Percentiles rank a stretch among this genome's conserved stretches.
Conservation (phyloP, 2,113 vertebrate genomes). For the Pomatorhinus ruficollis region DNA sequence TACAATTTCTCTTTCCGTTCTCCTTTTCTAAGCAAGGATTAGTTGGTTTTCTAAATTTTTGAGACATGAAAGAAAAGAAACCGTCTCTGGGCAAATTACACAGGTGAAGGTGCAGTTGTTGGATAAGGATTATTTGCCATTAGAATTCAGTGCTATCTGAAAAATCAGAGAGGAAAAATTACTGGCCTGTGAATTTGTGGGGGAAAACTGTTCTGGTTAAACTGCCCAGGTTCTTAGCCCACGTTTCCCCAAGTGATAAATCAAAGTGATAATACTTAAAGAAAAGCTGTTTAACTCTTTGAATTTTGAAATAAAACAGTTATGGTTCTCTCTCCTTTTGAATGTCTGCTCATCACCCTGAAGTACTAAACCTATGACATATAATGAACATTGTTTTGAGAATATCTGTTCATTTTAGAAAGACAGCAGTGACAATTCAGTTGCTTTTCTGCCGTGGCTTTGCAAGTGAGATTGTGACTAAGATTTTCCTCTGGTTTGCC, state of each 20-base stretch:
- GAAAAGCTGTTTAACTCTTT: neutral
- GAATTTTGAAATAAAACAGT: neutral
- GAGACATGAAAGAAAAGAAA: neutral
- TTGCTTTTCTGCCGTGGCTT: neutral
- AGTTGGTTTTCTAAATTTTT: neutral
- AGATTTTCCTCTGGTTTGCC: neutral
- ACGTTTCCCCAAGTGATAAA: neutral
- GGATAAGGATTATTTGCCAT: neutral
- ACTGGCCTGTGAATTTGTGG: neutral
- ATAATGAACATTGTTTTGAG: neutral
- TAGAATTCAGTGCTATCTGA: neutral
- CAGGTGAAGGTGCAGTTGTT: neutral
- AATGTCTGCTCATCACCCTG: neutral
- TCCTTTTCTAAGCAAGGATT: neutral
- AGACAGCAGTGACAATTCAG: neutral
- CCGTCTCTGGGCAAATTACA: neutral
- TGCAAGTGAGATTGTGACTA: neutral
- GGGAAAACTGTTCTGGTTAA: neutral
- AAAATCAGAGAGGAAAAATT: neutral
- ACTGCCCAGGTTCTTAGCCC: neutral
- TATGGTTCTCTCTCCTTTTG: neutral
- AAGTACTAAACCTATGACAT: neutral
- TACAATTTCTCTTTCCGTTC: neutral
- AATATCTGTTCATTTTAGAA: neutral
- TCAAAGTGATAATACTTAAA: neutral